phyloP scores from a whole-genome alignment of 2,888 invertebrate species.

The Stenolophus ochropezus region DNA sequence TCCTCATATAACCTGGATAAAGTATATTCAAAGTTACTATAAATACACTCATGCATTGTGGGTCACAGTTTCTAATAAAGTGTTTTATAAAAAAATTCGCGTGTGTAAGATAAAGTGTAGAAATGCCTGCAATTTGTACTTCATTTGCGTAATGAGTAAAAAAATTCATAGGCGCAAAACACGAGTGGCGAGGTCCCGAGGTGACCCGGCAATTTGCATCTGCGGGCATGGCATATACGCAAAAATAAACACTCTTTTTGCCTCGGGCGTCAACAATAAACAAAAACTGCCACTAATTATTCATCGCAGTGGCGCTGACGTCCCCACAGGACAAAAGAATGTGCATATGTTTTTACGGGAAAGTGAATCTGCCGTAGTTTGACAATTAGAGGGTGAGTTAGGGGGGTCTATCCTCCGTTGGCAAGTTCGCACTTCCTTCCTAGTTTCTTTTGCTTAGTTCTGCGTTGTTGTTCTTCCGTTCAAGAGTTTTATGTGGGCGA shows the following conservation, averaged over 20 bases:
- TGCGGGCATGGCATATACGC: neutral
- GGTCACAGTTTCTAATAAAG: too few species aligned
- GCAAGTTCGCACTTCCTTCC: conserved; percentile 52
- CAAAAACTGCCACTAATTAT: conserved; percentile 19
- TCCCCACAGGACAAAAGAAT: conserved; percentile 27
- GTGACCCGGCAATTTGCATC: neutral
- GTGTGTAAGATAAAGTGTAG: neutral
- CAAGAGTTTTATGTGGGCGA: conserved; percentile 22
- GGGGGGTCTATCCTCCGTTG: conserved; percentile 16
- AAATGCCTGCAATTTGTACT: neutral
- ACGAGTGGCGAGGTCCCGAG: neutral
- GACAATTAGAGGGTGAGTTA: conserved; percentile 35
- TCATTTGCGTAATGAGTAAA: conserved; percentile 3
- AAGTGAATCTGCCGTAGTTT: conserved; percentile 53
- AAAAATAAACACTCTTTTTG: conserved; percentile 21
- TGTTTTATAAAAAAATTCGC: too few species aligned
- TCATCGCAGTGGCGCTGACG: conserved; percentile 10
- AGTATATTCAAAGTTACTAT: too few species aligned
- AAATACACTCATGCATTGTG: too few species aligned
- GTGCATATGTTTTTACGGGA: conserved; percentile 36
- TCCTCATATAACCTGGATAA: too few species aligned
- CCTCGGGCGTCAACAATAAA: neutral
- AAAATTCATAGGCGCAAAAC: neutral
- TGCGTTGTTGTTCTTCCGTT: conserved; percentile 35
- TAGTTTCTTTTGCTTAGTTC: conserved; percentile 27